Evolutionary conservation across 1,140 invertebrate genomes (phyloP).

Genomic region (Bombus pascuorum): DNA sequence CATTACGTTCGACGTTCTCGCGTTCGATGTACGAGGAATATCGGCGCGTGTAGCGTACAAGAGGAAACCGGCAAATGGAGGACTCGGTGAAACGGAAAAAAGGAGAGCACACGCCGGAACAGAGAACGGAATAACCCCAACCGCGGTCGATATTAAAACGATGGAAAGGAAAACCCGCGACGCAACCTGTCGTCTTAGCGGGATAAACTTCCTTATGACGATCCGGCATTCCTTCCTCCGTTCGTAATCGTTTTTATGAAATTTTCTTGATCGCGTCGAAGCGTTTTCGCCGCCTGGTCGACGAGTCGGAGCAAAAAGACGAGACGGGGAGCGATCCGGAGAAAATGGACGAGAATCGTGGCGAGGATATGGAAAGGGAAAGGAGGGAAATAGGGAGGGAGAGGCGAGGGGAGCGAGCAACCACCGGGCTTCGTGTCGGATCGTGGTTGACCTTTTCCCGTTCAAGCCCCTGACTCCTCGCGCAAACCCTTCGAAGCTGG

Average conservation of each 20-base stretch:
- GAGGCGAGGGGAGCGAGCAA: constrained; percentile 2
- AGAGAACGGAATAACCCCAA: constrained; percentile 11
- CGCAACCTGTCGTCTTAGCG: constrained; percentile 3
- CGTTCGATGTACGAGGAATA: constrained; percentile 19
- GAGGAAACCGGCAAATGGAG: neutral
- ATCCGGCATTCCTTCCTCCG: neutral
- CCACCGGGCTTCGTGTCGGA: constrained; percentile 52
- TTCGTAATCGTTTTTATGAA: neutral
- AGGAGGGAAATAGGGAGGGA: neutral
- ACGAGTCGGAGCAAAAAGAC: neutral
- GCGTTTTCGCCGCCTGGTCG: neutral
- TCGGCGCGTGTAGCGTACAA: neutral
- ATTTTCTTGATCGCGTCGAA: neutral
- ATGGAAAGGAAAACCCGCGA: constrained; percentile 29
- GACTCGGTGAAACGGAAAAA: neutral
- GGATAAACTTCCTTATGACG: constrained; percentile 44
- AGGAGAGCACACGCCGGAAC: neutral
- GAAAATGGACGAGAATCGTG: no score
- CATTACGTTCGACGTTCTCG: constrained; percentile 4
- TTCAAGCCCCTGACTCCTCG: constrained; percentile 56
- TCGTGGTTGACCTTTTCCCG: constrained; percentile 66
- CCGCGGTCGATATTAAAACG: constrained; percentile 58
- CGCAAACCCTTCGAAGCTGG: constrained; percentile 32
- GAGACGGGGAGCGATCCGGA: neutral
- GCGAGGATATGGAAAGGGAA: neutral